These are phyloP conservation scores for Xenopus tropicalis DNA, from an alignment of 2,113 vertebrate species.

Conservation along the genomic window UCB_Xtro_10.0 CM004446.2:76460501-76461000, in stretches of 20 bases:
- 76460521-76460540: constrained; percentile 48
- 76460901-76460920: constrained; percentile 80
- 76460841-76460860: constrained; percentile 74
- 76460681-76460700: constrained; percentile 90
- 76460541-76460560: constrained; percentile 46
- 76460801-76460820: constrained; percentile 53
- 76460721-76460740: constrained; percentile 64
- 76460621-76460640: constrained; percentile 54
- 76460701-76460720: constrained; percentile 76
- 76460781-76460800: constrained; percentile 47
- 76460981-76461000: constrained; percentile 38
- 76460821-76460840: constrained; percentile 73
- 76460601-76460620: constrained; percentile 3
- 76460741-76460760: constrained; percentile 90
- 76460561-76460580: constrained; percentile 15
- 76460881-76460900: constrained; percentile 97
- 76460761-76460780: constrained; percentile 65
- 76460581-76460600: not conserved
- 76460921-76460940: constrained; percentile 62
- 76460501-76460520: constrained; percentile 68
- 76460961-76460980: constrained; percentile 49
- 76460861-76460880: constrained; percentile 85
- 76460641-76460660: constrained; percentile 73
- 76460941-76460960: constrained; percentile 49
- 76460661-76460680: constrained; percentile 86